Evolutionary conservation across 2,113 vertebrate species (phyloP).

Genomic region (Tursiops truncatus): DNA sequence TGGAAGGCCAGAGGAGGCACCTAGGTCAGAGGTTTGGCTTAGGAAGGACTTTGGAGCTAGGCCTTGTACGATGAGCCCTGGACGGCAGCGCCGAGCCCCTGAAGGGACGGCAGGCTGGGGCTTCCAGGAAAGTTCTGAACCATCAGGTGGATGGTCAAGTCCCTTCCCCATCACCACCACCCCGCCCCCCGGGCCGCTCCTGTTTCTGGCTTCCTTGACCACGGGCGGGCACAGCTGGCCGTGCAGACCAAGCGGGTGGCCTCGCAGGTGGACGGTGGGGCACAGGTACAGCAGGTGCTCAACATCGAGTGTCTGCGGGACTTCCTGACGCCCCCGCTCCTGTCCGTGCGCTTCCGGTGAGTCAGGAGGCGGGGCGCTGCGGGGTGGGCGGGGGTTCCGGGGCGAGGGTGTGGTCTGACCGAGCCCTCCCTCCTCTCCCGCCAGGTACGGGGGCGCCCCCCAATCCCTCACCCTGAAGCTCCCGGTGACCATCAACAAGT

Average conservation of each 20-base stretch:
- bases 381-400: fast-evolving
- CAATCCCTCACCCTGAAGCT: slow-evolving; percentile 93
- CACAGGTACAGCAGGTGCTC: slow-evolving; percentile 95
- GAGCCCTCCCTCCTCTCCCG: fast-evolving
- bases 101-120: neutral
- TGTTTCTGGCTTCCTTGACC: slow-evolving; percentile 68
- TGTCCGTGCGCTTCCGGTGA: slow-evolving; percentile 94
- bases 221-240: slow-evolving; percentile 86
- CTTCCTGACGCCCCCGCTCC: slow-evolving; percentile 89
- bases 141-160: neutral
- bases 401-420: fast-evolving
- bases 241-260: slow-evolving; percentile 93
- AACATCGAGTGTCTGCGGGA: slow-evolving; percentile 94
- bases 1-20: neutral
- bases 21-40: too few relatives aligned
- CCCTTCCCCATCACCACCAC: fast-evolving
- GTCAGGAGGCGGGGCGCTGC: fast-evolving
- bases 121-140: neutral
- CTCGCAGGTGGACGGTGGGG: slow-evolving; percentile 93
- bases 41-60: too few relatives aligned
- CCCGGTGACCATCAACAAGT: slow-evolving; percentile 95
- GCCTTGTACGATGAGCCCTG: fast-evolving
- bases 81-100: neutral
- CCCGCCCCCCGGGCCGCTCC: fast-evolving
- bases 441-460: slow-evolving; percentile 91